phyloP scores from a whole-genome alignment of 2,888 invertebrate species.

The Leptopilina drosophilae region DNA sequence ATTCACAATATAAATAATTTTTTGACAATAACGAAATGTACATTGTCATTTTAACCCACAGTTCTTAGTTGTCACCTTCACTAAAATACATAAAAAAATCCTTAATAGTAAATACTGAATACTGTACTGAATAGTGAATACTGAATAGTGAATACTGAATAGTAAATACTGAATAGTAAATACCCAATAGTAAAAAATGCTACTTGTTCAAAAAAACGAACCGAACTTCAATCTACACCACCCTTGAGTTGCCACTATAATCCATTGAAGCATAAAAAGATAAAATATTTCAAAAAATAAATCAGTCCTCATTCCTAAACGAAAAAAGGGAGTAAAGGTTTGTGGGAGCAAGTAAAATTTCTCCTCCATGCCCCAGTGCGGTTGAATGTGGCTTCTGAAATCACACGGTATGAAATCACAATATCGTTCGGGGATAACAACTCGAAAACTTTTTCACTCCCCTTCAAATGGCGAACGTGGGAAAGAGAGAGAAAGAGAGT shows the following conservation, averaged over 20 bases:
- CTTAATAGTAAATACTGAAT: too few species aligned
- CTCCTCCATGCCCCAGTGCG: constrained; percentile 25
- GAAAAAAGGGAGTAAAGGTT: constrained; percentile 7
- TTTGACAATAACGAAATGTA: too few species aligned
- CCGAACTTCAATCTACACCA: neutral
- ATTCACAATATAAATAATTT: too few species aligned
- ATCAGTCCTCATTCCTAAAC: neutral
- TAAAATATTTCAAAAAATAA: constrained; percentile 34
- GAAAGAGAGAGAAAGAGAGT: too few species aligned
- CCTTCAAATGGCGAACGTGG: neutral
- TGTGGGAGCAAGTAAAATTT: neutral
- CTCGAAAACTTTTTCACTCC: constrained; percentile 38
- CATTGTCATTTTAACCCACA: too few species aligned
- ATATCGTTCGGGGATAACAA: constrained; percentile 37
- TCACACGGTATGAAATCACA: constrained; percentile 38
- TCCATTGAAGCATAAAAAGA: constrained; percentile 22
- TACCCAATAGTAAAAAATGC: neutral
- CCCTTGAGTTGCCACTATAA: neutral
- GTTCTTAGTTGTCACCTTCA: too few species aligned
- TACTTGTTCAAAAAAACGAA: neutral
- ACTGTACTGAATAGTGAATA: too few species aligned
- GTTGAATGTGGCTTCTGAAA: constrained; percentile 34
- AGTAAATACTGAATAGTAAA: too few species aligned
- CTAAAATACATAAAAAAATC: too few species aligned
- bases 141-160: too few species aligned